Evolutionary conservation across 2,113 vertebrate species (phyloP).

Genomic region (Gobiocypris rarus): DNA sequence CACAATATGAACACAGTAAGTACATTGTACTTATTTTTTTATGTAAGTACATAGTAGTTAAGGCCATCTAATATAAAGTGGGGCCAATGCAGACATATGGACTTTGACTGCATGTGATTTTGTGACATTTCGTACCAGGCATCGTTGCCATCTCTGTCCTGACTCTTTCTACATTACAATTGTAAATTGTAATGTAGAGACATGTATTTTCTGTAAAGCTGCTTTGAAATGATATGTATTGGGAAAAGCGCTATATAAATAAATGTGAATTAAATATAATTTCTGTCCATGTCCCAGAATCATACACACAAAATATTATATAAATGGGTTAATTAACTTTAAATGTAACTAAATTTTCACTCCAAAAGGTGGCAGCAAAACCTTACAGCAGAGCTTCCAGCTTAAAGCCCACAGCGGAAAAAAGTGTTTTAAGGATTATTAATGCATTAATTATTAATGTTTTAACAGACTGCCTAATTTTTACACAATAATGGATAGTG

Average conservation of each 20-base stretch:
- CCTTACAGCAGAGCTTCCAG: not conserved
- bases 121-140: not conserved
- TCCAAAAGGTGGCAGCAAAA: slow-evolving; percentile 52
- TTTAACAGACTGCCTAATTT: not conserved
- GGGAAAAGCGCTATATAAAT: too few species aligned
- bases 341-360: slow-evolving; percentile 1
- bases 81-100: too few species aligned
- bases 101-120: slow-evolving; percentile 14
- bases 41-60: too few species aligned
- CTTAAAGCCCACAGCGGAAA: not conserved
- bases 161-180: too few species aligned
- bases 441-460: not conserved
- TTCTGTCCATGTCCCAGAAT: not conserved
- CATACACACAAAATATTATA: not conserved
- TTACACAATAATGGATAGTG: not conserved
- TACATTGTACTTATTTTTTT: too few species aligned
- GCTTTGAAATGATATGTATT: too few species aligned
- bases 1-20: too few species aligned
- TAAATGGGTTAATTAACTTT: not conserved
- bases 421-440: not conserved
- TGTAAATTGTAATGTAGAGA: too few species aligned
- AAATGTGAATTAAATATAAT: too few species aligned
- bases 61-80: too few species aligned
- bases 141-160: not conserved
- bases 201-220: too few species aligned